Percentiles rank a stretch among this genome's conserved stretches.
Evolutionary conservation across 2,113 vertebrate species (phyloP).

Genomic region (Polyodon spathula): DNA sequence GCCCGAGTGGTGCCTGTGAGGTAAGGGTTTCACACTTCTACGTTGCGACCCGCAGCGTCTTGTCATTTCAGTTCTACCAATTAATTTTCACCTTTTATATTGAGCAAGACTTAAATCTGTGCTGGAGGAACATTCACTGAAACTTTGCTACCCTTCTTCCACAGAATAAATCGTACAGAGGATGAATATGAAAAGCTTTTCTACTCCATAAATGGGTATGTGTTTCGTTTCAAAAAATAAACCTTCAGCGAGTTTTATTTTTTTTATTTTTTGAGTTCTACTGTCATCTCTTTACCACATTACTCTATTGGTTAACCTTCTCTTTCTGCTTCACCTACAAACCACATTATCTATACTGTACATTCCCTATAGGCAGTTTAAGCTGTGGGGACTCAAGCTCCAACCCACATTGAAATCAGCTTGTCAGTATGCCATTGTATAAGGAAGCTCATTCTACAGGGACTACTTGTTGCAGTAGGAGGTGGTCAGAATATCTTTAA

Average conservation of each 20-base stretch:
- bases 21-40: slow-evolving; percentile 29
- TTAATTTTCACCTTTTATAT: background rate
- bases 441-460: too few species aligned
- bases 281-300: background rate
- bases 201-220: slow-evolving; percentile 54
- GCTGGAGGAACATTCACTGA: slow-evolving; percentile 1
- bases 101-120: background rate
- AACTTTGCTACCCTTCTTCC: background rate
- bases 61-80: too few species aligned
- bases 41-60: background rate
- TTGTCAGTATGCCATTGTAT: too few species aligned
- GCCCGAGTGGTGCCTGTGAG: slow-evolving; percentile 58
- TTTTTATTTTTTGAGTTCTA: background rate
- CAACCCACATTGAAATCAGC: too few species aligned
- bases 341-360: too few species aligned
- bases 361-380: too few species aligned
- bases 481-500: too few species aligned
- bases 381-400: too few species aligned
- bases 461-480: too few species aligned
- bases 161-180: slow-evolving; percentile 48
- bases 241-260: background rate
- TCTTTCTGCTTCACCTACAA: too few species aligned
- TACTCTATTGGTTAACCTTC: too few species aligned
- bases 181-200: slow-evolving; percentile 49
- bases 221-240: background rate